Base-by-base conservation (phyloP, 1,140 invertebrate species). In the Lordiphosa stackelbergi region DNA sequence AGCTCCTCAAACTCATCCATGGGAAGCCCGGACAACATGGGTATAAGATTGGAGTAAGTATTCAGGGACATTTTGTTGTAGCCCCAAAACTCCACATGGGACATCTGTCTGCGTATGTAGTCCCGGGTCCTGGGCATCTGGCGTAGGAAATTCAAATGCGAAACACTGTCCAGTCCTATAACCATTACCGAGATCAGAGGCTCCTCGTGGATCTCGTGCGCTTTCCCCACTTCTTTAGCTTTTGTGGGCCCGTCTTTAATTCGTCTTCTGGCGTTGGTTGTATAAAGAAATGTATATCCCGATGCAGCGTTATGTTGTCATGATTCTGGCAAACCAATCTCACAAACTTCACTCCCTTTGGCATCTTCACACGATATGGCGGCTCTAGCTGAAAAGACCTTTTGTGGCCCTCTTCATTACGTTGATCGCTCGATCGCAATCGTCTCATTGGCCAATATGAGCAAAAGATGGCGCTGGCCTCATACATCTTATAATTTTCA, bases 81-180 rank as follows among this genome's bases (percentile, higher is more conserved):
- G 38, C 66, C 66, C 66, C 66, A 69, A 12, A 68, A 69, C 31
- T 69, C 64, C 7, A 69, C 66, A 5, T 69, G 52, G 4, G 46
- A 45, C n/a, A 61, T 38, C 1, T 45, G 45, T 7, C 16, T 16
- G 8, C 22, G 36, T 13, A 69, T 19, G n/a, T 37, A 69, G 0
- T 1, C 5, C 1, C 12, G 36, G 0, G 66, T 68, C 6, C 12
- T 41, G 0, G 37, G 51, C 66, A 69, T 69, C 28, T 69, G 57
- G 0, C 64, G 51, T 0, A 69, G 16, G 4, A 69, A 62, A 8
- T 69, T 66, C 3, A 69, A 37, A 31, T 69, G 66, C 1, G 66
- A 69, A 2, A 68, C 24, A 3, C 45, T 61, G 11, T 69, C 66
- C 31, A 69, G 6, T 5, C 66, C 66, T 4, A 69, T 11, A 3